These are phyloP conservation scores for Eulemur rubriventer DNA, from an alignment of 2,797 vertebrate species.

Conservation along the genomic window DNA sequence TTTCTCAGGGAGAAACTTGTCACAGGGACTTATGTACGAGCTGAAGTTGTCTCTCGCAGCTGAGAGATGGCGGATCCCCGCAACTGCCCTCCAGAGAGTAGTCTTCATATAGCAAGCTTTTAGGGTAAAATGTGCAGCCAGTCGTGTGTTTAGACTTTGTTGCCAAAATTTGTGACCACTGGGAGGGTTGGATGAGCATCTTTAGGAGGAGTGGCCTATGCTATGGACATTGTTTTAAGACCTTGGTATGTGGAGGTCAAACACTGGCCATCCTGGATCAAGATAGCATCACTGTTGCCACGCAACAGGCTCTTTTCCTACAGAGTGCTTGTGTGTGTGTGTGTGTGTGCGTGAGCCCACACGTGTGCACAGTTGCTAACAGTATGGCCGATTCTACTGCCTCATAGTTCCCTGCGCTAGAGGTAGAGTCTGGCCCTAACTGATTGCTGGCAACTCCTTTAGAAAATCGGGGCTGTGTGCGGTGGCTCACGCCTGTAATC, in stretches of 20 bases:
- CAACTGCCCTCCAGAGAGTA: neutral
- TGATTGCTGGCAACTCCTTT: neutral
- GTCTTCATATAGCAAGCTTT: neutral
- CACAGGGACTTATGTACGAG: neutral
- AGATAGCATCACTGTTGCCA: neutral
- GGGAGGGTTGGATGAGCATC: neutral
- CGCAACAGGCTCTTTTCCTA: neutral
- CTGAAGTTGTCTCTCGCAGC: neutral
- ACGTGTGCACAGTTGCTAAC: too few relatives aligned
- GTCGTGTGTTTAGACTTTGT: neutral
- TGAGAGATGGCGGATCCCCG: neutral
- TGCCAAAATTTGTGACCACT: neutral
- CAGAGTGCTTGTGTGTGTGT: neutral
- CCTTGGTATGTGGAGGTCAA: neutral
- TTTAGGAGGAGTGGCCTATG: neutral
- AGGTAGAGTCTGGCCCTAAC: neutral
- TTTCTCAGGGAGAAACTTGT: neutral
- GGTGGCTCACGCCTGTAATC: neutral
- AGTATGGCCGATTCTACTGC: neutral
- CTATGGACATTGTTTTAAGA: neutral
- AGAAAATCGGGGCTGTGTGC: rapidly evolving
- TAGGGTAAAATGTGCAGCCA: neutral
- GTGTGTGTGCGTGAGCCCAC: neutral
- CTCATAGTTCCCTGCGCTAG: neutral
- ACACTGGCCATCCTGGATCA: neutral